phyloP scores from a whole-genome alignment of 2,113 vertebrate species.

The Falco punctatus region DNA sequence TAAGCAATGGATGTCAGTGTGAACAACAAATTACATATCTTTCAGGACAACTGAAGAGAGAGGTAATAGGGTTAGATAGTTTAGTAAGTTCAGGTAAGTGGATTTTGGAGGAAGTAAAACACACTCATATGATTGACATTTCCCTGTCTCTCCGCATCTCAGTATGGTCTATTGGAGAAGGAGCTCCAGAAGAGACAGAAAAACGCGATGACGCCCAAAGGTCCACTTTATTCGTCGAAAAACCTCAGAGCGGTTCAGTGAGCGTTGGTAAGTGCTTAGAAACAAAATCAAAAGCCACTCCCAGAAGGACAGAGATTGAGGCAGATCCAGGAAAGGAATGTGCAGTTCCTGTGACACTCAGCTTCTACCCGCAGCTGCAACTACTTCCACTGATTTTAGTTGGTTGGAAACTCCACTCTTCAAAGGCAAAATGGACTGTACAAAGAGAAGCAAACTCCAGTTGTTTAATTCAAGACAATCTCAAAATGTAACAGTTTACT shows the following conservation, averaged over 20 bases:
- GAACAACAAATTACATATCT: not conserved
- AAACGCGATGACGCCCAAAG: constrained; percentile 82
- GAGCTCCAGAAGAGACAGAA: constrained; percentile 83
- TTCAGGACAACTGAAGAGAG: constrained; percentile 47
- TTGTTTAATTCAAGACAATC: not conserved
- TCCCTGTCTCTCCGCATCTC: constrained; percentile 53
- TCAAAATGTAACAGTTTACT: not conserved
- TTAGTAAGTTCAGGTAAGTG: constrained; percentile 68
- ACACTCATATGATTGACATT: constrained; percentile 1
- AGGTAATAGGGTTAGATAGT: constrained; percentile 14
- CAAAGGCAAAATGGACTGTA: not conserved
- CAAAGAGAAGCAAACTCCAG: not conserved
- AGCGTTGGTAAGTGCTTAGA: constrained; percentile 85
- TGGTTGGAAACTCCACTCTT: not conserved
- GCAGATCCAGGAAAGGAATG: not conserved
- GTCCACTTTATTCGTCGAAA: constrained; percentile 89
- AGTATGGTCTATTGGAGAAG: constrained; percentile 93
- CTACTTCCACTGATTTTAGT: not conserved
- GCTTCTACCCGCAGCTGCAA: not conserved
- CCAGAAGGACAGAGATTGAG: not conserved
- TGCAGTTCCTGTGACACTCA: not conserved
- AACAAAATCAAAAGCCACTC: not conserved
- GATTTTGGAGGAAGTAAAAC: not conserved
- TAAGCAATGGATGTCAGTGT: constrained; percentile 20
- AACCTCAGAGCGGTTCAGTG: constrained; percentile 84